Evolutionary conservation across 1,140 invertebrate genomes (phyloP).

Genomic region (Limonius californicus): DNA sequence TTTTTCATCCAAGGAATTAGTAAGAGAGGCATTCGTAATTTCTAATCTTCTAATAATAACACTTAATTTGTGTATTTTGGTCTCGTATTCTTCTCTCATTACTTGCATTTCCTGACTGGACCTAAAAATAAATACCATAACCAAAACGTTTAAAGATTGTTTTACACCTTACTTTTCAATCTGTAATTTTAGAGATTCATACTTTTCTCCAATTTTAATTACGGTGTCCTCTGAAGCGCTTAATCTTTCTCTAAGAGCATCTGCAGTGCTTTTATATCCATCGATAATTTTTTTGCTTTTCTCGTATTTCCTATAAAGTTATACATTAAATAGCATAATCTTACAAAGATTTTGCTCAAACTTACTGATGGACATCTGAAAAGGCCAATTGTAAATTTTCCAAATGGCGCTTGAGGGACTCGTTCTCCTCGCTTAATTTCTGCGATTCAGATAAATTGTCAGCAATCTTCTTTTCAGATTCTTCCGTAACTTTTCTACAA

Average conservation of each 20-base stretch:
- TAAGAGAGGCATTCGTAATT: conserved; percentile 39
- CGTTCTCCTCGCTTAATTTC: no score
- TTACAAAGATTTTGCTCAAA: no score
- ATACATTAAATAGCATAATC: no score
- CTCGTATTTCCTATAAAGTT: conserved; percentile 49
- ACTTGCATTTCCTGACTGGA: conserved; percentile 36
- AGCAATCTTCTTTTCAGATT: no score
- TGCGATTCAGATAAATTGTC: no score
- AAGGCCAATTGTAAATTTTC: no score
- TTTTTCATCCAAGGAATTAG: conserved; percentile 39
- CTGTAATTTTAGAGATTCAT: conserved; percentile 53
- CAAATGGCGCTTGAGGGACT: no score
- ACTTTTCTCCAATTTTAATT: conserved; percentile 52
- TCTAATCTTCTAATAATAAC: conserved; percentile 38
- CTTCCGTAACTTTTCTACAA: no score
- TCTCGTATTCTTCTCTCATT: conserved; percentile 30
- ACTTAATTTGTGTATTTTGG: conserved; percentile 30
- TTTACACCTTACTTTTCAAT: conserved; percentile 49
- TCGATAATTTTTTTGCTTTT: conserved; percentile 55
- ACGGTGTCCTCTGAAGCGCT: conserved; percentile 51
- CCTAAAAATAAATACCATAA: conserved; percentile 23
- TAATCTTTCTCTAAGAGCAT: conserved; percentile 51
- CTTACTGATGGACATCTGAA: no score
- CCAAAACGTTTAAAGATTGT: conserved; percentile 1
- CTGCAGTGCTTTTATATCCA: conserved; percentile 57